Evolutionary conservation across 1,140 invertebrate species (phyloP), one percentile per base, ranked within the genome.

Genomic region (Lepidurus apus): DNA sequence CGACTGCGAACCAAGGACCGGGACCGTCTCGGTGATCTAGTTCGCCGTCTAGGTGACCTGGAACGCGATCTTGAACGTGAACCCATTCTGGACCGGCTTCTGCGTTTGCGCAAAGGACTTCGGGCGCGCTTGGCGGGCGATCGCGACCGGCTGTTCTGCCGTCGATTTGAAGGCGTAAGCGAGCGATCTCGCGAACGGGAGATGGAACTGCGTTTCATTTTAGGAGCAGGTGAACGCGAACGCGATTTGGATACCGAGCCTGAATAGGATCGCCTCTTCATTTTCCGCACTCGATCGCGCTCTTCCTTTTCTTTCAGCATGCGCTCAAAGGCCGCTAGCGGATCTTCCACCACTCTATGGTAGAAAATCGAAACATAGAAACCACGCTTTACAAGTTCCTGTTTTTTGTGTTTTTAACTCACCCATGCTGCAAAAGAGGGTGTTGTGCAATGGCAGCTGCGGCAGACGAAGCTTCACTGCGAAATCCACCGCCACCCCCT

Each of bases 271-370:
- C 81, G 78, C 44, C 79, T 80, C 53, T 81, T 81, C 73, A 81
- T 79, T 24, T 78, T 74, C 24, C 75, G 44, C 91, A 90, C 74
- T 80, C 89, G 86, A 78, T 91, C 89, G 47, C 89, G 86, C 83
- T 91, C 91, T 84, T 94, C 93, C 85, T 94, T 94, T 84, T 95
- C 93, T 79, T 91, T 87, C 80, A 95, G 87, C 85, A 95, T 92
- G 80, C 92, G 87, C 83, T 95, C 91, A 85, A 95, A 96, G 75
- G 92, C 92, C 83, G 93, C 93, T 80, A 95, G 83, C 10, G 93
- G 92, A 85, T 95, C 93, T 82, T 93, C 91, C 76, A 92, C 91
- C n/a, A 89, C 87, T 34, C 91, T 91, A 81, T 73, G 85, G 83
- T 21, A 21, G 9, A 65, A 13, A 7, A 65, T 34, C 3, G 34